Base-by-base conservation (phyloP, 1,140 invertebrate species). In the Drosophila persimilis region DNA sequence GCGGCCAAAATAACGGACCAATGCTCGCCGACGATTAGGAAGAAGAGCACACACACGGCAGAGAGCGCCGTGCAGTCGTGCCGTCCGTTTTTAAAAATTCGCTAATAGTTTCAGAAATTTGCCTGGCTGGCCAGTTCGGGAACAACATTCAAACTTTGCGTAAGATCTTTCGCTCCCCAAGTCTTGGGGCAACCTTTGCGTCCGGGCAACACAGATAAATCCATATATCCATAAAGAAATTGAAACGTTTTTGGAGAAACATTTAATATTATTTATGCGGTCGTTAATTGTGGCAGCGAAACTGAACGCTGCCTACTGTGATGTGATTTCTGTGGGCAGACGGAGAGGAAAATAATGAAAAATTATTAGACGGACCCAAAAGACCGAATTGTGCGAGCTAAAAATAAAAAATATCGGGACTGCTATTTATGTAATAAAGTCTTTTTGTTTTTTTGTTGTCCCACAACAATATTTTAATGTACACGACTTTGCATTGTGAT, bases 371-470 rank as follows among this genome's bases (percentile, higher is more conserved):
- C 60, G 64, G 59, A 8, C 70, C 67, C 51, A 56, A 63, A 83
- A 67, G 54, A 77, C 57, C 58, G 77, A 89, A 70, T 62, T 86
- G 70, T 60, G 88, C 85, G 88, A 77, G 73, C 88, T 90, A 90
- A 90, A 90, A 90, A 90, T 90, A 90, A 90, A 79, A 78, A 72
- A 69, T 76, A 80, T 86, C 80, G 88, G 89, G 89, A 90, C 81
- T 72, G 85, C 73, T 90, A 86, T 90, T 90, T 90, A 90, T 90
- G 89, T 90, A 90, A 90, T 90, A 86, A 90, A 79, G 69, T 61
- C 55, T 80, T 69, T 35, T 31, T 26, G 26, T 20, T 26, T 8
- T 31, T 8, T 73, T 72, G 72, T 69, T 71, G 54, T 61, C 51
- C 65, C 71, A 55, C 70, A 73, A 73, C 56, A 62, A 76, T 64